Conservation (phyloP, 92 coral and sea anemone genomes). For the Zoanthus sociatus region DNA sequence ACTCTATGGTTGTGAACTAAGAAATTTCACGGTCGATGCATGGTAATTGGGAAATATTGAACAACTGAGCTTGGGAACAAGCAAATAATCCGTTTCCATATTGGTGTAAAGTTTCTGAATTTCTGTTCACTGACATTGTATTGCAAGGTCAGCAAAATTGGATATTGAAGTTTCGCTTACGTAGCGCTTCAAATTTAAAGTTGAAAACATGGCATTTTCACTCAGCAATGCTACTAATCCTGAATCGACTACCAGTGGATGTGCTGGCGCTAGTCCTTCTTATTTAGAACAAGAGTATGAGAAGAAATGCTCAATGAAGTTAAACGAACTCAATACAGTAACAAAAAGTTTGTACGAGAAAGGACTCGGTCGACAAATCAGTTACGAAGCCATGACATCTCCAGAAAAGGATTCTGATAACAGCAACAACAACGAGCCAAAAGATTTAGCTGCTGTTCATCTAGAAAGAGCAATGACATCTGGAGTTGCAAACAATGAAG, state of each 20-base stretch:
- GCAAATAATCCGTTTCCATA: neutral
- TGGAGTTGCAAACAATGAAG: slow-evolving; percentile 75
- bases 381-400: slow-evolving; percentile 53
- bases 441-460: slow-evolving; percentile 85
- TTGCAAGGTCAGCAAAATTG: neutral
- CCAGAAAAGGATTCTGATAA: slow-evolving; percentile 38
- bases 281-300: slow-evolving; percentile 81
- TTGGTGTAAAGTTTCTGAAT: neutral
- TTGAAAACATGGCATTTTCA: slow-evolving; percentile 10
- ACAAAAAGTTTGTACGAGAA: slow-evolving; percentile 93
- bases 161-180: neutral
- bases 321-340: slow-evolving; percentile 73
- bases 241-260: slow-evolving; percentile 73
- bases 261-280: slow-evolving; percentile 60
- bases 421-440: slow-evolving; percentile 28
- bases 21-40: neutral
- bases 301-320: slow-evolving; percentile 69
- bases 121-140: neutral
- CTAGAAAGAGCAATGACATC: slow-evolving; percentile 82
- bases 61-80: neutral
- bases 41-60: neutral
- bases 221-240: slow-evolving; percentile 73
- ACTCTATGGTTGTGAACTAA: neutral
- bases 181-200: neutral
- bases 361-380: slow-evolving; percentile 82